Evolutionary conservation across 2,113 vertebrate genomes (phyloP).

Genomic region (Tor tambroides): DNA sequence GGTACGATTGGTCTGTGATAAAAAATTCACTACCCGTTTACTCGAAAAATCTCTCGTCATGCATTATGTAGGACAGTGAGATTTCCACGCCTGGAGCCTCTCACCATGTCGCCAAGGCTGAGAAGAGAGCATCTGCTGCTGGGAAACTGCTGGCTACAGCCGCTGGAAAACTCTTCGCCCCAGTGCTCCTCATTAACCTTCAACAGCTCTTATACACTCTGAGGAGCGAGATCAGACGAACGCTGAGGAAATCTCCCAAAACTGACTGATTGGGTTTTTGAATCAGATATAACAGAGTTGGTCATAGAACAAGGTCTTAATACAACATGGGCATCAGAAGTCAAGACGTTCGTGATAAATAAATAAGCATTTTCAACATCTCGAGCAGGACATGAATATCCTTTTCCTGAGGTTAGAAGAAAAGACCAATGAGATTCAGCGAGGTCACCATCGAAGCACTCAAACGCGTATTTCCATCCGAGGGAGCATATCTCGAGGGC

Average conservation of each 20-base stretch:
- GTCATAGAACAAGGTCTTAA: not conserved
- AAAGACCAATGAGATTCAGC: slow-evolving; percentile 41
- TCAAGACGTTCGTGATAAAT: not conserved
- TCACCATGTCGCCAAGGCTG: slow-evolving; percentile 14
- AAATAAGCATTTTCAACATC: slow-evolving; percentile 2
- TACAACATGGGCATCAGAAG: not conserved
- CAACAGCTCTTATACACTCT: slow-evolving; percentile 24
- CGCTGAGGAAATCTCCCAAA: slow-evolving; percentile 10
- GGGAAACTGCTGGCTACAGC: slow-evolving; percentile 42
- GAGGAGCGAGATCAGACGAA: slow-evolving; percentile 40
- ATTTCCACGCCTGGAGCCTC: slow-evolving; percentile 40
- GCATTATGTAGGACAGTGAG: slow-evolving; percentile 57
- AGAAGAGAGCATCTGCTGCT: slow-evolving; percentile 44
- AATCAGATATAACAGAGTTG: not conserved
- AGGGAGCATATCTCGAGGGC: not conserved
- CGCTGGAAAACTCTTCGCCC: slow-evolving; percentile 46
- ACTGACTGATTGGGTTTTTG: slow-evolving; percentile 21
- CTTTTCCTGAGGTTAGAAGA: slow-evolving; percentile 7
- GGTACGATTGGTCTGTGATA: slow-evolving; percentile 51
- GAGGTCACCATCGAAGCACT: not conserved
- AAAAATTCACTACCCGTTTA: slow-evolving; percentile 62
- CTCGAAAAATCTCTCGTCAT: slow-evolving; percentile 53
- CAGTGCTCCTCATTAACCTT: slow-evolving; percentile 51
- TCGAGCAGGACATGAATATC: not conserved
- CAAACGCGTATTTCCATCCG: slow-evolving; percentile 5